Conservation (phyloP, 2,888 invertebrate species). For the Amblyjoppa fuscipennis region DNA sequence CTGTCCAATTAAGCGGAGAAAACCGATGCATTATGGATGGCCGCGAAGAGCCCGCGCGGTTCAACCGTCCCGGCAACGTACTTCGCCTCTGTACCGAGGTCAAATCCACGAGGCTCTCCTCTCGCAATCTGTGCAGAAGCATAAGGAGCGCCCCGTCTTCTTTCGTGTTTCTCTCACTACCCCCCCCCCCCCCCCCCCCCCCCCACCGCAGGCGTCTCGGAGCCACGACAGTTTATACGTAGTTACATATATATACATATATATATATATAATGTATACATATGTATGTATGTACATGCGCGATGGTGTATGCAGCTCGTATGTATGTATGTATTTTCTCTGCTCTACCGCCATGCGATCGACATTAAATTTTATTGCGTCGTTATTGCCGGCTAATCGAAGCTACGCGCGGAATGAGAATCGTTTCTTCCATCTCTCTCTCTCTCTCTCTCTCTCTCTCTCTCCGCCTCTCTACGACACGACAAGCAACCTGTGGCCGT, state of each 20-base stretch:
- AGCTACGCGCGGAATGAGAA: conserved; percentile 76
- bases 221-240: conserved; percentile 39
- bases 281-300: background rate
- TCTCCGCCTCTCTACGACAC: conserved; percentile 42
- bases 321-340: conserved; percentile 44
- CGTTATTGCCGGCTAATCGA: conserved; percentile 79
- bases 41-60: conserved; percentile 50
- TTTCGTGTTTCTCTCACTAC: conserved; percentile 30
- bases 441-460: background rate
- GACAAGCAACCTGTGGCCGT: background rate
- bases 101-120: conserved; percentile 52
- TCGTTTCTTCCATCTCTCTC: conserved; percentile 67
- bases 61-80: conserved; percentile 57
- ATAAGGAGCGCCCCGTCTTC: conserved; percentile 27
- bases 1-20: conserved; percentile 78
- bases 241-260: conserved; percentile 10
- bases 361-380: conserved; percentile 77
- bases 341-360: conserved; percentile 67
- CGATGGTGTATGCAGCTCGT: conserved; percentile 39
- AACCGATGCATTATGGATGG: conserved; percentile 79
- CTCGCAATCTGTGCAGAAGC: conserved; percentile 50
- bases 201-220: conserved; percentile 37
- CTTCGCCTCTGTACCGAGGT: conserved; percentile 63
- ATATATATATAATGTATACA: background rate
- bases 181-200: background rate